Percentiles rank a stretch among this genome's conserved stretches.
Conservation (phyloP, 92 coral and sea anemone species). For the Ricordea florida region DNA sequence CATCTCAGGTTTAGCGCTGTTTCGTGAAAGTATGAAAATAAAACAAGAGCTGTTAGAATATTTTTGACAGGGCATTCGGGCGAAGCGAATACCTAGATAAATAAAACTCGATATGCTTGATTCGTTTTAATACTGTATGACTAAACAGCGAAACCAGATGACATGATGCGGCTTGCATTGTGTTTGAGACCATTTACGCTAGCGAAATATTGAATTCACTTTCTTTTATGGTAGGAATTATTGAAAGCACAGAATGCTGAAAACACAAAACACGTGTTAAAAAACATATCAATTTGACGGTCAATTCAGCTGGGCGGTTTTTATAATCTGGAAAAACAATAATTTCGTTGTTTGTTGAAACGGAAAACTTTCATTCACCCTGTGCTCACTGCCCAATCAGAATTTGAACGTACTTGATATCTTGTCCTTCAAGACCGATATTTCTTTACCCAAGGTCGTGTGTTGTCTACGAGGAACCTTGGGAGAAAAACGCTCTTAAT, state of each 20-base stretch:
- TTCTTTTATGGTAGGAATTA: background rate
- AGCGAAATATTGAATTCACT: background rate
- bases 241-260: background rate
- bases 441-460: conserved; percentile 81
- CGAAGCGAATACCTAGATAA: conserved; percentile 20
- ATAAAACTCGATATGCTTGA: conserved; percentile 15
- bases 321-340: conserved; percentile 85
- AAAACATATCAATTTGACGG: conserved; percentile 10
- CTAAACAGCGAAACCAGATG: too few relatives aligned
- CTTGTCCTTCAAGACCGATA: conserved; percentile 66
- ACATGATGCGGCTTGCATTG: too few relatives aligned
- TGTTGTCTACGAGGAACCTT: conserved; percentile 63
- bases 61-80: background rate
- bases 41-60: conserved; percentile 25
- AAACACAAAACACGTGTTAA: conserved; percentile 27
- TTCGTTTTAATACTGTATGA: background rate
- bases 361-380: conserved; percentile 72
- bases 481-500: conserved; percentile 58
- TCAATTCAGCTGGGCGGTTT: conserved; percentile 65
- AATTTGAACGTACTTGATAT: conserved; percentile 45
- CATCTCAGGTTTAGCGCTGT: too few relatives aligned
- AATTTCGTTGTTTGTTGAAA: conserved; percentile 84
- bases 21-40: background rate
- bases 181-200: too few relatives aligned
- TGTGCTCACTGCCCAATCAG: conserved; percentile 69